These are phyloP conservation scores for Ochotona princeps DNA, from an alignment of 2,113 vertebrate species.

Conservation along the genomic window DNA sequence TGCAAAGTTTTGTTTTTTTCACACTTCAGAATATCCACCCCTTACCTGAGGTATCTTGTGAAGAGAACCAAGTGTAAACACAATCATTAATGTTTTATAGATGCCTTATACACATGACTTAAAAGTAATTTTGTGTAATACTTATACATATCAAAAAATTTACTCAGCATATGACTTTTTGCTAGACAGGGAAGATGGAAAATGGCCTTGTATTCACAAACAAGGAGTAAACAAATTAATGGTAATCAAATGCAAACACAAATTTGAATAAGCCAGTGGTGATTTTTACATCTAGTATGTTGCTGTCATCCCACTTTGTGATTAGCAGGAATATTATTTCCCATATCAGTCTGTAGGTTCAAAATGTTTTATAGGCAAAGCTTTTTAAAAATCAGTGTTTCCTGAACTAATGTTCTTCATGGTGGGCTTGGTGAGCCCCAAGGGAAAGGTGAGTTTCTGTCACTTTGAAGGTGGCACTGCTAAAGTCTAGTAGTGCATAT, in stretches of 20 bases:
- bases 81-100: not conserved
- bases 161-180: too few relatives aligned
- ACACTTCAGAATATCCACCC: not conserved
- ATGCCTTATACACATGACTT: not conserved
- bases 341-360: not conserved
- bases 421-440: not conserved
- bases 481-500: conserved; percentile 7
- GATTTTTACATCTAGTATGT: conserved; percentile 14
- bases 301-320: not conserved
- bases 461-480: not conserved
- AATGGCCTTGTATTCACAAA: conserved; percentile 19
- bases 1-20: not conserved
- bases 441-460: not conserved
- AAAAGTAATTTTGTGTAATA: not conserved
- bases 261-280: conserved; percentile 7
- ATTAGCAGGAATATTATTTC: conserved; percentile 29
- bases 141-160: not conserved
- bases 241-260: not conserved
- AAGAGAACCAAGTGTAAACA: not conserved
- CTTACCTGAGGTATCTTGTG: not conserved
- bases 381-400: not conserved
- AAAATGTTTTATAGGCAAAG: conserved; percentile 33
- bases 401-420: not conserved
- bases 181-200: too few relatives aligned
- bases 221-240: conserved; percentile 24